Conservation (phyloP, 92 coral and sea anemone species). For the Zoanthus gigantus region DNA sequence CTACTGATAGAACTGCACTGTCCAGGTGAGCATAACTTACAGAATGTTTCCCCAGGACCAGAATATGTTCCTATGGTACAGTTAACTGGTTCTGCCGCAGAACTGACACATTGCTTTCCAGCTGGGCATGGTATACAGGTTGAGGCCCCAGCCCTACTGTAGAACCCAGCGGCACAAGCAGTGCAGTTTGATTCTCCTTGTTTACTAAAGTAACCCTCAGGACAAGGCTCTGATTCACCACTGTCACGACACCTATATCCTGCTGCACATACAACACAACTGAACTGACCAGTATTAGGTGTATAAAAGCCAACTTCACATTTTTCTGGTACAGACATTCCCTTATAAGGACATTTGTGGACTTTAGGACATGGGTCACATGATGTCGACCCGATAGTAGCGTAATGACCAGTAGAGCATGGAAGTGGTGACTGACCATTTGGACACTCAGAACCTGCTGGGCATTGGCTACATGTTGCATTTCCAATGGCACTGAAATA, state of each 20-base stretch:
- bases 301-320: conserved; percentile 91
- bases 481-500: conserved; percentile 84
- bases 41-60: conserved; percentile 74
- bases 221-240: conserved; percentile 83
- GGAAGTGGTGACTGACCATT: conserved; percentile 78
- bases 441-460: conserved; percentile 86
- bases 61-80: conserved; percentile 90
- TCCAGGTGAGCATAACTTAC: conserved; percentile 82
- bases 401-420: conserved; percentile 75
- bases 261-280: conserved; percentile 89
- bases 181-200: conserved; percentile 88
- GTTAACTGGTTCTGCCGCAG: conserved; percentile 84
- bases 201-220: conserved; percentile 87
- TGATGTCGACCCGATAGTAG: conserved; percentile 65
- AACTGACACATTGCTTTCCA: conserved; percentile 88
- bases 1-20: conserved; percentile 79
- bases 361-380: conserved; percentile 83
- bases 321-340: conserved; percentile 81
- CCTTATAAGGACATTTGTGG: conserved; percentile 78
- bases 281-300: conserved; percentile 75
- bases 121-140: conserved; percentile 91
- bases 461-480: conserved; percentile 83
- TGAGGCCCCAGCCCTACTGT: conserved; percentile 83
- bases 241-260: conserved; percentile 84
- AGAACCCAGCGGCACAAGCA: conserved; percentile 74